Base-by-base conservation (phyloP, 2,888 invertebrate genomes). In the Junonia oenone region DNA sequence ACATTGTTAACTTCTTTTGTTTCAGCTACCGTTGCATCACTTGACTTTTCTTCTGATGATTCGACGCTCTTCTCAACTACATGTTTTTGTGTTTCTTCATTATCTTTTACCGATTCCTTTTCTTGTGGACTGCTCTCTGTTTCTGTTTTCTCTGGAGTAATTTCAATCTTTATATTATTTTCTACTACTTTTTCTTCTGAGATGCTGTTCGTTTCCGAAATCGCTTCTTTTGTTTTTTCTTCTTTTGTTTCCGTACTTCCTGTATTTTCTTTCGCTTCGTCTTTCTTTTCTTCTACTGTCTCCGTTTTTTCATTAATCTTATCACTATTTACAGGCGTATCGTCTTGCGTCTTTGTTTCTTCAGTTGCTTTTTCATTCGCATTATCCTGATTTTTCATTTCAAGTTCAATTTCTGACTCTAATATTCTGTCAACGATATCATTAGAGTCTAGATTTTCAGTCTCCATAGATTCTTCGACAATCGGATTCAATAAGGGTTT, bases 371-470 rank as follows among this genome's bases (percentile, higher is more conserved):
- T 65, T 51, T 61, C n/a, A 1, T 26, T 72, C 40, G 71, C 73
- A 55, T 78, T 76, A 35, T 69, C 75, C 57, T 63, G 71, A 40
- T 79, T 65, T 64, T 85, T 82, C 69, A 75, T 76, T 73, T 81
- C 80, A 53, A 83, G 68, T 68, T 84, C 84, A 62, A 78, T 65
- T 73, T 88, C 89, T 1, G 78, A 68, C 56, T 88, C 88, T 58
- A 88, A 68, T 70, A 87, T 85, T 65, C 80, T 74, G 45, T 89
- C 87, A 35, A 87, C 84, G 55, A 85, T 83, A 60, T 86, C 85
- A 64, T 76, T 84, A 2, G 85, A 63, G 64, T 87, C 84, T 47
- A 66, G 67, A 65, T 81, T 85, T 55, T 85, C 86, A 8, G 77
- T 75, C 67, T 86, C 85, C 76, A 84, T 81, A 0, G 74, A 70